Evolutionary conservation across 1,140 invertebrate genomes (phyloP).

Genomic region (Nebria ingens): DNA sequence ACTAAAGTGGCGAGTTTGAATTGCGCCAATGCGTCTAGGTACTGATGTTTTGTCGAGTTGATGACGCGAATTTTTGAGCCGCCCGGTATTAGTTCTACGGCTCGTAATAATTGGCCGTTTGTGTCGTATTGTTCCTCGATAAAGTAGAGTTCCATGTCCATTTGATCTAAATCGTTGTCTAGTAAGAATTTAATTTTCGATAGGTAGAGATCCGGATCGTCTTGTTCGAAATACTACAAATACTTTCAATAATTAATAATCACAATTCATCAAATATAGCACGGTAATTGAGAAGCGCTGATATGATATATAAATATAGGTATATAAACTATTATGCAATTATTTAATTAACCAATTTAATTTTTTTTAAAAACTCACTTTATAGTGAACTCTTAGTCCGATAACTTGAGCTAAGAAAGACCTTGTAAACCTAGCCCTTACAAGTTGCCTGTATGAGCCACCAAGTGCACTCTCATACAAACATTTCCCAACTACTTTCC

Average conservation of each 20-base stretch:
- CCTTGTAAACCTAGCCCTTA: constrained; percentile 79
- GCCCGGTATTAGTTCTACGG: constrained; percentile 64
- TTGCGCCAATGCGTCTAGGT: constrained; percentile 82
- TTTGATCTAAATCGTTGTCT: constrained; percentile 70
- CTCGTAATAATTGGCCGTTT: constrained; percentile 63
- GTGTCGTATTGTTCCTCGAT: constrained; percentile 80
- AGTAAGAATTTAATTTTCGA: constrained; percentile 87
- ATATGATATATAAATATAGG: neutral
- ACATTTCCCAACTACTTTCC: constrained; percentile 88
- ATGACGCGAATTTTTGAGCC: constrained; percentile 59
- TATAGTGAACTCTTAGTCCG: constrained; percentile 84
- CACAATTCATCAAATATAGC: no score
- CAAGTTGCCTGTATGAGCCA: constrained; percentile 75
- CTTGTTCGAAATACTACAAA: constrained; percentile 85
- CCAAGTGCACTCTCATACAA: constrained; percentile 85
- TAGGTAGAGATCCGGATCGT: constrained; percentile 86
- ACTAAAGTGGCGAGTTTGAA: constrained; percentile 73
- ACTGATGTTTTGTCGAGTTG: constrained; percentile 69
- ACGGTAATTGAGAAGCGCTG: no score
- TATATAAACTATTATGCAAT: no score
- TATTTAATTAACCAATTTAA: neutral
- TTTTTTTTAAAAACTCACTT: no score
- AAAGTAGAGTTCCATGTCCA: constrained; percentile 76
- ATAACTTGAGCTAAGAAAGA: constrained; percentile 93
- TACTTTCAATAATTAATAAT: neutral